A percentile compares a stretch with the other conserved stretches of the same genome.
These are phyloP conservation scores for Dexiosoma caninum DNA, from an alignment of 2,888 invertebrate genomes.

Conservation along the genomic window DNA sequence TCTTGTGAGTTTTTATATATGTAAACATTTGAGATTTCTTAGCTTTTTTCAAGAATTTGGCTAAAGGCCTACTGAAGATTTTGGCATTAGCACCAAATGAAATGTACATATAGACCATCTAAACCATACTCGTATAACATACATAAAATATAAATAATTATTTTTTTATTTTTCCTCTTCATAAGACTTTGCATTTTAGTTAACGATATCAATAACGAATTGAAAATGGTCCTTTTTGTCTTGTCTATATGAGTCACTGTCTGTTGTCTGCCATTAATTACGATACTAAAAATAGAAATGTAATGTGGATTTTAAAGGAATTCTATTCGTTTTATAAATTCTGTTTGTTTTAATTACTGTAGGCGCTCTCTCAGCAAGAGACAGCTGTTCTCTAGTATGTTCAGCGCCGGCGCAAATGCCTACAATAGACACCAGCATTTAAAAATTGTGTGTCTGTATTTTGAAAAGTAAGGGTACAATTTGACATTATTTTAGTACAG, in stretches of 20 bases:
- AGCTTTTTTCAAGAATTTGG: too few species aligned
- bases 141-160: too few species aligned
- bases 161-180: neutral
- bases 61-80: too few species aligned
- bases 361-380: neutral
- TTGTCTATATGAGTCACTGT: conserved; percentile 19
- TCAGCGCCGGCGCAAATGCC: conserved; percentile 39
- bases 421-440: neutral
- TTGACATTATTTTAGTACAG: too few species aligned
- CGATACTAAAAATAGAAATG: conserved; percentile 4
- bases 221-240: conserved; percentile 13
- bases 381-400: conserved; percentile 32
- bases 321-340: conserved; percentile 5
- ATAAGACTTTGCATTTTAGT: neutral
- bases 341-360: conserved; percentile 22
- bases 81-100: too few species aligned
- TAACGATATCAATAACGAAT: neutral
- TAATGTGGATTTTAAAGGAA: neutral
- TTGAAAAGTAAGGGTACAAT: too few species aligned
- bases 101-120: too few species aligned
- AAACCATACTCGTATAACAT: too few species aligned
- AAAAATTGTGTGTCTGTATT: too few species aligned
- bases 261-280: neutral
- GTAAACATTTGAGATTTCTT: too few species aligned
- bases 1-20: too few species aligned